These are phyloP conservation scores for Lottia scabra DNA, from an alignment of 2,888 invertebrate genomes.

Conservation along the genomic window DNA sequence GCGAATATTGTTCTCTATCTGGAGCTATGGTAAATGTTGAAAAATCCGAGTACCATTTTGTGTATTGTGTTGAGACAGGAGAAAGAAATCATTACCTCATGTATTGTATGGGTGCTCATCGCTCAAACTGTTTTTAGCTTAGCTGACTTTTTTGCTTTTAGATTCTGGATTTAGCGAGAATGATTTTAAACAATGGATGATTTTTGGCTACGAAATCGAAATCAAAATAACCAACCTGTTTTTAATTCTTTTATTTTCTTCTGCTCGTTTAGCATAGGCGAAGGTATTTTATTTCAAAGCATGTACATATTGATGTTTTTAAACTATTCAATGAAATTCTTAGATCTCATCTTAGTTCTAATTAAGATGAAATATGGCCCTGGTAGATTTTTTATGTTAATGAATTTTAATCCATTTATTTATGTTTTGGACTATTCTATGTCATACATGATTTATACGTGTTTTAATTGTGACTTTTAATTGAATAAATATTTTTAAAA, in stretches of 20 bases:
- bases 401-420: not conserved
- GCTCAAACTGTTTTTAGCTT: not conserved
- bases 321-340: not conserved
- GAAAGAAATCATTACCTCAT: not conserved
- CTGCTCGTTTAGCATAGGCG: not conserved
- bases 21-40: not conserved
- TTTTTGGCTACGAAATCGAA: not conserved
- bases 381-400: not conserved
- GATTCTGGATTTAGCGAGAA: not conserved
- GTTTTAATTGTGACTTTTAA: too few species aligned
- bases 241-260: not conserved
- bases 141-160: not conserved
- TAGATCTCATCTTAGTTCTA: not conserved
- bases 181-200: not conserved
- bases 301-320: not conserved
- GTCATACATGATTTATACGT: too few species aligned
- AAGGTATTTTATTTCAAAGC: not conserved
- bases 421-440: too few species aligned
- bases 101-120: not conserved
- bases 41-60: not conserved
- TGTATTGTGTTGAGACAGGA: not conserved
- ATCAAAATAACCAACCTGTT: not conserved
- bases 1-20: not conserved
- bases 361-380: not conserved
- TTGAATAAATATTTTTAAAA: too few species aligned